Evolutionary conservation across 1,140 invertebrate species (phyloP).

Genomic region (Eumeta japonica): DNA sequence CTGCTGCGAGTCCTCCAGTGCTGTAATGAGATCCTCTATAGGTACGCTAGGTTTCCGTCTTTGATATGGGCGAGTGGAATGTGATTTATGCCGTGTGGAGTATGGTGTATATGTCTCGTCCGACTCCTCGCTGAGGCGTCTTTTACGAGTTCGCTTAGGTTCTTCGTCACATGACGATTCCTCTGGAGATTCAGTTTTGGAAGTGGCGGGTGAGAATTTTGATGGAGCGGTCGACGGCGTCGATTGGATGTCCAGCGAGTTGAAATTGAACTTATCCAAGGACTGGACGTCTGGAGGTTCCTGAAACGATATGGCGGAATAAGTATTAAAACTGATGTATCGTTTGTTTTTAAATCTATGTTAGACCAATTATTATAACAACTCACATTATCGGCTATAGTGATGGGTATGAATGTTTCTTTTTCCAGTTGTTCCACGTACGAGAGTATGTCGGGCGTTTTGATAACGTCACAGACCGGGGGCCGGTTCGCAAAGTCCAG

Average conservation of each 20-base stretch:
- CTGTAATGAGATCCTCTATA: constrained; percentile 42
- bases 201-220: constrained; percentile 38
- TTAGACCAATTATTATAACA: too few relatives aligned
- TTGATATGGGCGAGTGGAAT: constrained; percentile 25
- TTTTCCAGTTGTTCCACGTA: constrained; percentile 44
- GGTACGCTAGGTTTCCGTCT: constrained; percentile 37
- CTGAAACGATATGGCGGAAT: too few relatives aligned
- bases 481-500: constrained; percentile 16
- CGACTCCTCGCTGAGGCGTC: constrained; percentile 41
- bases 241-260: not conserved
- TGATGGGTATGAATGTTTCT: constrained; percentile 37
- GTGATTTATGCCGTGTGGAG: constrained; percentile 18
- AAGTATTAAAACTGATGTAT: too few relatives aligned
- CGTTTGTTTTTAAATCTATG: too few relatives aligned
- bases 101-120: constrained; percentile 44
- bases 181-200: constrained; percentile 36
- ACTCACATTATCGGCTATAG: too few relatives aligned
- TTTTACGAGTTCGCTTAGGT: constrained; percentile 21
- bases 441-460: constrained; percentile 44
- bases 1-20: constrained; percentile 36
- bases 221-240: constrained; percentile 17
- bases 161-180: constrained; percentile 18
- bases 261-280: not conserved
- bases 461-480: constrained; percentile 24
- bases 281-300: not conserved